These are phyloP conservation scores for Patiria pectinifera DNA, from an alignment of 53 echinoderm and acorn worm species.

Conservation along the genomic window DNA sequence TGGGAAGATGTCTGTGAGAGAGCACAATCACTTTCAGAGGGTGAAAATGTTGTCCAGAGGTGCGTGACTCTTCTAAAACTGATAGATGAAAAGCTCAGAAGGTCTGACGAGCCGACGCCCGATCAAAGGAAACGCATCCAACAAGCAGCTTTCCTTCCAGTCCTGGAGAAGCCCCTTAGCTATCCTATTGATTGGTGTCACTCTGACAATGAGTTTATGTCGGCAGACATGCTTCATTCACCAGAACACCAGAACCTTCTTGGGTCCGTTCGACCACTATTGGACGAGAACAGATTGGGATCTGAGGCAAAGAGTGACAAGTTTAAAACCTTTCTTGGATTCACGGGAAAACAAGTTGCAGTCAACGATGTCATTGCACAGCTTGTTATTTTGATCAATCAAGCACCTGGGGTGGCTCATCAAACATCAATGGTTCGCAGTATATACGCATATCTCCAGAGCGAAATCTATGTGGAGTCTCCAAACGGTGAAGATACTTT, in stretches of 20 bases:
- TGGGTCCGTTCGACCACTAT: constrained; percentile 42
- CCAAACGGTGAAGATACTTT: neutral
- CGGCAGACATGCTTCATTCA: constrained; percentile 38
- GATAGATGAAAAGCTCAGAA: constrained; percentile 41
- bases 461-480: neutral
- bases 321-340: constrained; percentile 36
- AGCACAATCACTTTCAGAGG: constrained; percentile 25
- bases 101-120: neutral
- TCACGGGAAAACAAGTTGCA: neutral
- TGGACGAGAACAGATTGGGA: constrained; percentile 45
- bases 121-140: constrained; percentile 30
- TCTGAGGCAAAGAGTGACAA: neutral
- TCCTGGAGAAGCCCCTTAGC: constrained; percentile 23
- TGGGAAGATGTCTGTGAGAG: constrained; percentile 71
- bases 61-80: constrained; percentile 41
- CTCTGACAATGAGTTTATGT: neutral
- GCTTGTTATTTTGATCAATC: constrained; percentile 7
- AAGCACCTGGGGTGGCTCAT: neutral
- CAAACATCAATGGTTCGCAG: constrained; percentile 9
- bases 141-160: constrained; percentile 66
- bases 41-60: neutral
- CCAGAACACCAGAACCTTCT: neutral
- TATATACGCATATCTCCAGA: constrained; percentile 29
- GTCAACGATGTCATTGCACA: constrained; percentile 41
- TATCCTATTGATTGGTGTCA: constrained; percentile 49